Percentiles rank a stretch among this genome's conserved stretches.
These are phyloP conservation scores for Gymnobelideus leadbeateri DNA, from an alignment of 2,113 vertebrate species.

Conservation along the genomic window DNA sequence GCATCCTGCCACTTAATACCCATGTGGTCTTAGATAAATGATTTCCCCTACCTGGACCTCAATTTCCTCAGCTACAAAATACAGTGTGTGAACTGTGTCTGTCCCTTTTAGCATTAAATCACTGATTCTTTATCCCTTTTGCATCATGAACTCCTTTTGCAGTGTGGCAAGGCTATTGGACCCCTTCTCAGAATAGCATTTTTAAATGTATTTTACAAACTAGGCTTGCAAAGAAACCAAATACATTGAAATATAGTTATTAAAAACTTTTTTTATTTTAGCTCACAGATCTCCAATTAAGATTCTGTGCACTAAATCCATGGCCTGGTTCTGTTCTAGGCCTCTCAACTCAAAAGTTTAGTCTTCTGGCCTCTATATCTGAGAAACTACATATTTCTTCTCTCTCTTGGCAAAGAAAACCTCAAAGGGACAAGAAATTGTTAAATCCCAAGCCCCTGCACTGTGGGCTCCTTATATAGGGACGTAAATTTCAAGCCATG, in stretches of 20 bases:
- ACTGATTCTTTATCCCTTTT: background rate
- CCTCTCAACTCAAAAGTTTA: constrained; percentile 39
- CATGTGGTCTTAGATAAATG: background rate
- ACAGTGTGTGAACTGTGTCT: background rate
- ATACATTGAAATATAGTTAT: background rate
- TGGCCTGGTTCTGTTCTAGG: constrained; percentile 33
- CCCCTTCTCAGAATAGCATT: constrained; percentile 14
- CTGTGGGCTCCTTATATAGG: constrained; percentile 30
- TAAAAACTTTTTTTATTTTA: background rate
- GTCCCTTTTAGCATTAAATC: background rate
- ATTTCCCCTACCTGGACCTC: background rate
- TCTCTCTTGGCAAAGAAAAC: background rate
- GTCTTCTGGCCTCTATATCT: background rate
- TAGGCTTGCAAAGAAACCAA: background rate
- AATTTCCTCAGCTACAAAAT: background rate
- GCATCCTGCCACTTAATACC: background rate
- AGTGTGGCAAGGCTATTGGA: background rate
- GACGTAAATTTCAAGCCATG: constrained; percentile 10
- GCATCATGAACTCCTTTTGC: background rate
- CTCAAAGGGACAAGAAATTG: constrained; percentile 21
- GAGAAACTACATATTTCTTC: background rate
- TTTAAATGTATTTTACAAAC: background rate
- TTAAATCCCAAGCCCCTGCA: constrained; percentile 22
- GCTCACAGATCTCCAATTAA: background rate
- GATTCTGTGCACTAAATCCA: background rate